These are phyloP conservation scores for Synergus itoensis DNA, from an alignment of 2,888 invertebrate species.

Conservation along the genomic window DNA sequence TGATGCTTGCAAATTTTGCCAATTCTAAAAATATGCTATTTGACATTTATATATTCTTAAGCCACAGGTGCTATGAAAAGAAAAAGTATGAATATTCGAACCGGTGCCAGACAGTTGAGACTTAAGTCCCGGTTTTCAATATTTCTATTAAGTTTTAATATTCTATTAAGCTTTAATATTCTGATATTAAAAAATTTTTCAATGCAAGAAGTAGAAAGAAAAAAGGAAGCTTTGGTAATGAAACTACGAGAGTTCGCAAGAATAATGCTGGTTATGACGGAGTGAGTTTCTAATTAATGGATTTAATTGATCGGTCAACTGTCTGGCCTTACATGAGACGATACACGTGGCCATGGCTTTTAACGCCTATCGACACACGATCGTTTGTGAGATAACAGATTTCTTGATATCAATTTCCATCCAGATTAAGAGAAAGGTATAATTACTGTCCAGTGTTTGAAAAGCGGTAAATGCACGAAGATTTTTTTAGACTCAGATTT, in stretches of 20 bases:
- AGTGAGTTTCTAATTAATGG: constrained; percentile 40
- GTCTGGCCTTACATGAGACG: constrained; percentile 39
- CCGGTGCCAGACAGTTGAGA: too few species aligned
- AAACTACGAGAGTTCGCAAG: background rate
- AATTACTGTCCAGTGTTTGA: background rate
- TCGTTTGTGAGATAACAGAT: constrained; percentile 32
- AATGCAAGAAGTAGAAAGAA: background rate
- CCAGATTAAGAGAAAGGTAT: background rate
- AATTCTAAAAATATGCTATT: background rate
- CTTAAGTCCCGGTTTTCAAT: too few species aligned
- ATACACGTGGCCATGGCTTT: constrained; percentile 33
- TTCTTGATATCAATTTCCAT: constrained; percentile 31
- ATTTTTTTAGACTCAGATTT: too few species aligned
- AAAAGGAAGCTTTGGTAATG: background rate
- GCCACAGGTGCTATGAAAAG: too few species aligned
- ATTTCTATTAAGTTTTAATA: too few species aligned
- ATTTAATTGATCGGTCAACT: constrained; percentile 41
- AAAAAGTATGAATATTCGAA: too few species aligned
- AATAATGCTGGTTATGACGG: constrained; percentile 30
- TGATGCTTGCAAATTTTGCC: background rate
- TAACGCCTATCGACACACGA: constrained; percentile 40
- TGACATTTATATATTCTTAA: background rate
- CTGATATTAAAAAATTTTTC: too few species aligned
- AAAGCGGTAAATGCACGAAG: too few species aligned
- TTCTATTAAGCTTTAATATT: too few species aligned